Evolutionary conservation across 2,888 invertebrate genomes (phyloP), one percentile per base, ranked within the genome.

Genomic region (Gymnocheta viridis): DNA sequence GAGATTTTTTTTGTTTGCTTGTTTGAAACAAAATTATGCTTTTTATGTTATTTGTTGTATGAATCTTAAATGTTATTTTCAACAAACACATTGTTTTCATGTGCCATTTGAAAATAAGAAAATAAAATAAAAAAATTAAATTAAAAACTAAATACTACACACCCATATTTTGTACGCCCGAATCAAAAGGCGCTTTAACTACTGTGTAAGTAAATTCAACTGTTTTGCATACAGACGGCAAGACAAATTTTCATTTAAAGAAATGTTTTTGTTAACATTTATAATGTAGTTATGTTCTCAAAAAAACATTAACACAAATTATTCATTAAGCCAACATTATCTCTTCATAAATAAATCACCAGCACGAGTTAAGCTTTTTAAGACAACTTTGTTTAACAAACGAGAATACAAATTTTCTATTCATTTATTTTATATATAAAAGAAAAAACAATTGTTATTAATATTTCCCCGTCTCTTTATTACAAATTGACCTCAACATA

Each of bases 311-410:
- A 73, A 81, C 72, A 81, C 77, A 81, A 84, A 84, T 84, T 81
- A 84, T 81, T 84, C 81, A 84, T 84, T 81, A 84, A 62, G 24
- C 17, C 24, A 81, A 78, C 49, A 81, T 81, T 81, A 84, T 84
- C 84, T 67, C 49, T 51, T 58, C 22, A 64, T 69, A 69, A 78
- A 84, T 84, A 84, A 84, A 84, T 84, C 84, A 84, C 47, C 49
- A 81, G 84, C 84, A 84, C 84, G 81, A 49, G 84, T 80, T 79
- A 12, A 51, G 41, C 27, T 58, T 41, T 41, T 12, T 51, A 22
- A 47, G 27, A 62, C 62, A 82, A 38, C 49, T 64, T 38, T 69
- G 32, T 69, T 47, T 14, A 38, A 38, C 12, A 38, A 47, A 19
- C 27, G 19, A 14, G 10, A 54, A 14, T 24, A 60, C 67, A 81